Evolutionary conservation across 2,797 vertebrate species (phyloP).

Genomic region (Chlorospingus semifuscus): DNA sequence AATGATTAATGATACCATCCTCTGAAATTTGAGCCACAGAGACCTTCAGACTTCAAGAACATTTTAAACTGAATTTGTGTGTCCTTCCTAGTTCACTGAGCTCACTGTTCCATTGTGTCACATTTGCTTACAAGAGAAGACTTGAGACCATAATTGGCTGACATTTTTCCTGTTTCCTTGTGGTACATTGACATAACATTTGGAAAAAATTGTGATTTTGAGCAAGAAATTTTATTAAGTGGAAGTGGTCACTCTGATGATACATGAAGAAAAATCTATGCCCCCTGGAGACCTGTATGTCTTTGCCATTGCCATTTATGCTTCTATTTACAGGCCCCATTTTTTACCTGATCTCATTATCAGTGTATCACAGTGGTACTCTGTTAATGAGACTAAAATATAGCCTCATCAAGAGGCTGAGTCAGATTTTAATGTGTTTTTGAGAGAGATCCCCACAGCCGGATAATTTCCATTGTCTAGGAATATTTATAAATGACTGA

Average conservation of each 20-base stretch:
- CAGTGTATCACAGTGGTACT: background rate
- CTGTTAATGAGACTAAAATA: background rate
- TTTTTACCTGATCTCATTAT: background rate
- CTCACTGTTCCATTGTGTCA: background rate
- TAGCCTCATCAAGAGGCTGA: background rate
- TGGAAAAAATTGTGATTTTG: background rate
- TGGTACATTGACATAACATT: background rate
- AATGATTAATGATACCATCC: background rate
- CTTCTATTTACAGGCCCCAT: background rate
- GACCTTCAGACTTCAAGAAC: constrained; percentile 27
- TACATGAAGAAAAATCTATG: background rate
- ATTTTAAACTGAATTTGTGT: background rate
- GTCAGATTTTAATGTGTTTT: background rate
- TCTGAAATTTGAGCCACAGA: background rate
- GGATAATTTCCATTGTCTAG: background rate
- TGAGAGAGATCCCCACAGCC: background rate
- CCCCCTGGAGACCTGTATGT: background rate
- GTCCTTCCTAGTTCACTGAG: background rate
- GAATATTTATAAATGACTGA: background rate
- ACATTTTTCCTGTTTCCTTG: background rate
- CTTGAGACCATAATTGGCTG: background rate
- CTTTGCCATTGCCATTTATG: background rate
- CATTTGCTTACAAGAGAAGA: background rate
- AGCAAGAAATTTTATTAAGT: background rate
- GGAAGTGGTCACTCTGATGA: background rate